phyloP scores from a whole-genome alignment of 2,113 vertebrate genomes.

The Elanoides forficatus region DNA sequence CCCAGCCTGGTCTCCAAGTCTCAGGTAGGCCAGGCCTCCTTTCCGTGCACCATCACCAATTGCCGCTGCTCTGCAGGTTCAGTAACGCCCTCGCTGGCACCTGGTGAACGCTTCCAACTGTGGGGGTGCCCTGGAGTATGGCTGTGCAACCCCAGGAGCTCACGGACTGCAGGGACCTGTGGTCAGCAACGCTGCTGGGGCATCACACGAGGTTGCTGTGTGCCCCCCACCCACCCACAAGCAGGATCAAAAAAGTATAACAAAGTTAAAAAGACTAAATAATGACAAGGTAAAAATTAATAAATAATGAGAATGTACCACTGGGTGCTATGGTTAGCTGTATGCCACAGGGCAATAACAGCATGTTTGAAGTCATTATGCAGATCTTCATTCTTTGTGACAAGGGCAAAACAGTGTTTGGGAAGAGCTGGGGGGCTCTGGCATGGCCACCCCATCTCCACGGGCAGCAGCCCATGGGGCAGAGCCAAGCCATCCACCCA shows the following conservation, averaged over 20 bases:
- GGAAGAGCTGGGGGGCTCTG: neutral
- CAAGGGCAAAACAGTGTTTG: neutral
- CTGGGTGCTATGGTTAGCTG: neutral
- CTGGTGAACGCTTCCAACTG: neutral
- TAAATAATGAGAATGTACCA: neutral
- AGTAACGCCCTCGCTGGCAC: fast-evolving
- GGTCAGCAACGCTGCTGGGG: neutral
- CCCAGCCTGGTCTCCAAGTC: neutral
- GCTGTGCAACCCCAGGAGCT: fast-evolving
- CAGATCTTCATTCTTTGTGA: neutral
- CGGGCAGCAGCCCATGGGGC: neutral
- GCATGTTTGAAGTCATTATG: neutral
- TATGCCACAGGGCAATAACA: neutral
- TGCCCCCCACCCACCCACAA: fast-evolving
- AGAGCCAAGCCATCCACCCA: neutral
- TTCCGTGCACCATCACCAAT: fast-evolving
- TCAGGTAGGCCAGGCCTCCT: neutral
- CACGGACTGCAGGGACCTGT: fast-evolving
- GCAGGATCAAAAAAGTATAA: neutral
- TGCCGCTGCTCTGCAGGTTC: neutral
- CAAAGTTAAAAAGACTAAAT: neutral
- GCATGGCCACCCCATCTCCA: neutral
- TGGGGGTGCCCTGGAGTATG: fast-evolving
- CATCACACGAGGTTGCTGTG: fast-evolving
- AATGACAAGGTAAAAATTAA: neutral